Evolutionary conservation across 2,888 invertebrate genomes (phyloP), one percentile per base, ranked within the genome.

Genomic region (Polyommatus iphigenia): DNA sequence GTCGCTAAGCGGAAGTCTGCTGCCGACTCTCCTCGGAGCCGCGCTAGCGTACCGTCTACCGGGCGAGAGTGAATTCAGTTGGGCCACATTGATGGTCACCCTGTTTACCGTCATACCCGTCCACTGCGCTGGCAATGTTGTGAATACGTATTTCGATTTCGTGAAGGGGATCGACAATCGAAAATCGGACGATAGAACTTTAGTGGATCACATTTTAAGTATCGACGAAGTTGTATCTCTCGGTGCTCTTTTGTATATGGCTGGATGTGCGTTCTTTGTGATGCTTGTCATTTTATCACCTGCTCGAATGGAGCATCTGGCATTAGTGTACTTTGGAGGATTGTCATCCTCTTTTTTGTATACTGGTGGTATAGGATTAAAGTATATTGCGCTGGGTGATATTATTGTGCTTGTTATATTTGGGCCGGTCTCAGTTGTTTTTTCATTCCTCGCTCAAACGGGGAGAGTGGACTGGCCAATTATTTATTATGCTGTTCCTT

Each of bases 61-160:
- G 29, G 97, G 96, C 82, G 95, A 96, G 41, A 93, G 95, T 54
- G 96, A 96, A 80, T 98, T 98, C 89, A 97, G 96, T 87, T 96
- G 97, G 93, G 91, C 97, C 80, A 96, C 97, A 0, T 95, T 98
- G 82, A 85, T 98, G 72, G 94, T 98, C 18, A 98, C 98, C 3
- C 94, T 98, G 76, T 96, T 98, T 83, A 98, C 98, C 3, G 97
- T 98, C 32, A 95, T 98, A 79, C 97, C 97, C 1, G 99, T 99
- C 3, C 99, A 99, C 88, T 98, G 98, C 80, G 99, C 99, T 80
- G 99, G 99, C 77, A 99, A 99, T 91, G 96, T 99, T 67, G 99
- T 99, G 36, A 99, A 99, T 90, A 99, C 99, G 0, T 99, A 99
- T 89, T 99, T 97, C 88, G 99, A 99, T 90, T 99, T 97, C 87